Evolutionary conservation across 2,888 invertebrate species (phyloP).

Genomic region (Erebia aethiops): DNA sequence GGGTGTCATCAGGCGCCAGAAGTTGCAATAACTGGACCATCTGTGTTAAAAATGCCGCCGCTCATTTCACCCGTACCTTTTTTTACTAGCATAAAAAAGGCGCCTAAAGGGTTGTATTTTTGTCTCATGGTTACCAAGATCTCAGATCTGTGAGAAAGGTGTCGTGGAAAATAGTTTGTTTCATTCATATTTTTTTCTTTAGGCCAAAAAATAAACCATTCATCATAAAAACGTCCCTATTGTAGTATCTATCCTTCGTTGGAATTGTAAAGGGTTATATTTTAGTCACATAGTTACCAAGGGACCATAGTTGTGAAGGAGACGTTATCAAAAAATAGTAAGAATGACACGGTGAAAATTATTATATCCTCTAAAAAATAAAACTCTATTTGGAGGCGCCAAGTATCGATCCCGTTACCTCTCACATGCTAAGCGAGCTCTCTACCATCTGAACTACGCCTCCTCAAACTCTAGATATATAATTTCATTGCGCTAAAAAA

Average conservation of each 20-base stretch:
- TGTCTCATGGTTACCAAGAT: not conserved
- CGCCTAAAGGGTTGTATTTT: not conserved
- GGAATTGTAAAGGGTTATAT: not conserved
- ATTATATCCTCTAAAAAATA: not conserved
- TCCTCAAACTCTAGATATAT: slow-evolving; percentile 46
- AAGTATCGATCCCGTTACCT: slow-evolving; percentile 83
- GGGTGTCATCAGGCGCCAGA: slow-evolving; percentile 14
- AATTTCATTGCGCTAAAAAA: not conserved
- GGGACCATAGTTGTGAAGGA: not conserved
- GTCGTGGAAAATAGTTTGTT: no score
- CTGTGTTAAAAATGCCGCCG: not conserved
- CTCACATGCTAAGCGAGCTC: slow-evolving; percentile 84
- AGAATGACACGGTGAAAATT: not conserved
- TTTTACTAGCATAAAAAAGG: not conserved
- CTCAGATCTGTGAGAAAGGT: no score
- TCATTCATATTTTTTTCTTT: no score
- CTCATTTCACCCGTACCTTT: not conserved
- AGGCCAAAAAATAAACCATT: no score
- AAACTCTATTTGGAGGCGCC: slow-evolving; percentile 69
- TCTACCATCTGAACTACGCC: slow-evolving; percentile 83
- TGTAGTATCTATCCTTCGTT: not conserved
- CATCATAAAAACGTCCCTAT: no score
- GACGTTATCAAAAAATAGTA: not conserved
- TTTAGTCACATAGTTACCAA: not conserved
- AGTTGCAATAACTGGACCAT: not conserved